A percentile compares a stretch with the other conserved stretches of the same genome.
phyloP scores from a whole-genome alignment of 1,140 invertebrate species.

The Gryon sp. region DNA sequence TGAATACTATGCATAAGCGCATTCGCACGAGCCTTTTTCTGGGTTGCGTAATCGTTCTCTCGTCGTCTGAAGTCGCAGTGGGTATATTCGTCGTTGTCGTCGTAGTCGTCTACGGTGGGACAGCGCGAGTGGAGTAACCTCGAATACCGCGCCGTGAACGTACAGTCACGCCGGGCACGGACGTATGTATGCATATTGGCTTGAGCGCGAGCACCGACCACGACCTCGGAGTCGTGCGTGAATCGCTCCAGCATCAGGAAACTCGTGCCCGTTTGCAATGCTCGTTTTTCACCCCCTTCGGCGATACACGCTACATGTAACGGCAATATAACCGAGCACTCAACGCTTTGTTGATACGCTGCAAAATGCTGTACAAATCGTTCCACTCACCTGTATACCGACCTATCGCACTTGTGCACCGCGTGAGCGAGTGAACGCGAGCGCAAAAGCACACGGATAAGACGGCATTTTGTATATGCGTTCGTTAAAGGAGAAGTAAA shows the following conservation, averaged over 20 bases:
- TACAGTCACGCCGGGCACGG: constrained; percentile 28
- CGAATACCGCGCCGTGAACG: constrained; percentile 23
- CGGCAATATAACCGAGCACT: constrained; percentile 55
- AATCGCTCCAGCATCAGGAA: constrained; percentile 62
- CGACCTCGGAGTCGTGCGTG: constrained; percentile 62
- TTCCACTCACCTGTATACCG: constrained; percentile 58
- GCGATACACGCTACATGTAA: constrained; percentile 57
- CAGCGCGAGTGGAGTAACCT: constrained; percentile 57
- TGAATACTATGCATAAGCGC: constrained; percentile 9
- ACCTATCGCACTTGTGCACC: constrained; percentile 34
- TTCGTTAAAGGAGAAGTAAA: neutral
- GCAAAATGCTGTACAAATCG: constrained; percentile 64
- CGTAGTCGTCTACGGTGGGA: no score
- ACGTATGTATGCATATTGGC: constrained; percentile 41
- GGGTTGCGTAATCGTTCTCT: constrained; percentile 57
- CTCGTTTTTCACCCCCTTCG: constrained; percentile 62
- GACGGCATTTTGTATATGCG: constrained; percentile 41
- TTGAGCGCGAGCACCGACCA: constrained; percentile 21
- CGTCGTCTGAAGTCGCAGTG: no score
- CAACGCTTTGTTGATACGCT: constrained; percentile 58
- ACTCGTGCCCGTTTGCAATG: constrained; percentile 53
- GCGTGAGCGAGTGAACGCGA: no score
- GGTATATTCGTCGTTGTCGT: no score
- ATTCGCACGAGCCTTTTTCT: constrained; percentile 38
- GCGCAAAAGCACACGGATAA: no score